These are phyloP conservation scores for Oligia fasciuncula DNA, from an alignment of 2,888 invertebrate species.

Conservation along the genomic window DNA sequence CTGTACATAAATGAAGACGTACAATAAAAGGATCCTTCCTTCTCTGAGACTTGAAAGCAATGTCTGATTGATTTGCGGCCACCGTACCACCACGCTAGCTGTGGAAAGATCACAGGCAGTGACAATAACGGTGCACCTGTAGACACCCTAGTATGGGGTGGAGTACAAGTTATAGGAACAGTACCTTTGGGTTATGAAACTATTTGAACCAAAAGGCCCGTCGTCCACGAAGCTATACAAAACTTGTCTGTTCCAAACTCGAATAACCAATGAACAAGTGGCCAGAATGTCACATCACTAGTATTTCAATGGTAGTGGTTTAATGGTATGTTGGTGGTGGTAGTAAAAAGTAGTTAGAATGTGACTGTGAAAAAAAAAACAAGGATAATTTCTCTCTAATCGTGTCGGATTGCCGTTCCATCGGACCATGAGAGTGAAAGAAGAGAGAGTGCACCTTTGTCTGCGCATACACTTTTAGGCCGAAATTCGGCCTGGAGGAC, in stretches of 20 bases:
- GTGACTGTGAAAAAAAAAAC: neutral
- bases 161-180: slow-evolving; percentile 3
- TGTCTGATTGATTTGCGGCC: slow-evolving; percentile 54
- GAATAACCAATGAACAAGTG: neutral
- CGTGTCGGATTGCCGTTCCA: neutral
- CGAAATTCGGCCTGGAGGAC: too few relatives aligned
- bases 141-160: slow-evolving; percentile 17
- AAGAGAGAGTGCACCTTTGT: too few relatives aligned
- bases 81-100: slow-evolving; percentile 18
- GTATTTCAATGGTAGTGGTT: neutral
- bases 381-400: neutral
- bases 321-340: too few relatives aligned
- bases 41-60: slow-evolving; percentile 31
- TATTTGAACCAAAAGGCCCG: neutral
- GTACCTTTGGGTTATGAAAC: neutral
- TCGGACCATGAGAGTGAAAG: neutral
- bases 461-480: neutral
- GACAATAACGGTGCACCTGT: slow-evolving; percentile 48
- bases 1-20: slow-evolving; percentile 29
- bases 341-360: too few relatives aligned
- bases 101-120: slow-evolving; percentile 32
- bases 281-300: neutral
- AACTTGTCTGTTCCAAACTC: neutral
- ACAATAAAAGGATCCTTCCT: slow-evolving; percentile 36
- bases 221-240: neutral